These are phyloP conservation scores for Coleophora deauratella DNA, from an alignment of 2,888 invertebrate genomes.

Conservation along the genomic window DNA sequence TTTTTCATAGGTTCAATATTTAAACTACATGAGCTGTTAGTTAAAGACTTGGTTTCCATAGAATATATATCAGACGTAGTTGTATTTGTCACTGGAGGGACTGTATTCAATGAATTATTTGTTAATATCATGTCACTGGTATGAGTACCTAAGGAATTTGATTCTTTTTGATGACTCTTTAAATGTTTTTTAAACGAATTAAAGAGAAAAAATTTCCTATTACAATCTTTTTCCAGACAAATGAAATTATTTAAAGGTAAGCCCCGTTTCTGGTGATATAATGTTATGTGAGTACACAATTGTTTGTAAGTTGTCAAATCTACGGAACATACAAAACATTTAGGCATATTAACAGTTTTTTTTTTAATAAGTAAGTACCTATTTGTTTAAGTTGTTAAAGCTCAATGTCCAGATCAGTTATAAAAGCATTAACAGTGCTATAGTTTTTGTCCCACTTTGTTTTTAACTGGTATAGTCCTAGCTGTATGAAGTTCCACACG, in stretches of 20 bases:
- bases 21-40: no score
- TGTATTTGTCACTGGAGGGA: no score
- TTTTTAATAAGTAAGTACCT: no score
- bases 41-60: no score
- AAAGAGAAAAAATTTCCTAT: constrained; percentile 3
- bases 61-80: no score
- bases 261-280: constrained; percentile 5
- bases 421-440: constrained; percentile 8
- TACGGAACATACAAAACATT: constrained; percentile 4
- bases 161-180: constrained; percentile 1
- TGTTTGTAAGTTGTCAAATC: constrained; percentile 6
- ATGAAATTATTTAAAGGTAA: constrained; percentile 4
- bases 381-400: constrained; percentile 1
- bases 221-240: constrained; percentile 4
- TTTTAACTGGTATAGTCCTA: constrained; percentile 9
- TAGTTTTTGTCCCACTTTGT: constrained; percentile 8
- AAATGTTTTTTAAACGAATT: constrained; percentile 6
- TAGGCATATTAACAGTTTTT: no score
- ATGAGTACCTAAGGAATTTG: not conserved
- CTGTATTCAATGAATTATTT: no score
- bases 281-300: constrained; percentile 7
- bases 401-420: constrained; percentile 7
- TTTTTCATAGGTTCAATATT: no score
- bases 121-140: not conserved
- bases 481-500: constrained; percentile 8